phyloP scores from a whole-genome alignment of 2,113 vertebrate species.

The Perca schrenkii region DNA sequence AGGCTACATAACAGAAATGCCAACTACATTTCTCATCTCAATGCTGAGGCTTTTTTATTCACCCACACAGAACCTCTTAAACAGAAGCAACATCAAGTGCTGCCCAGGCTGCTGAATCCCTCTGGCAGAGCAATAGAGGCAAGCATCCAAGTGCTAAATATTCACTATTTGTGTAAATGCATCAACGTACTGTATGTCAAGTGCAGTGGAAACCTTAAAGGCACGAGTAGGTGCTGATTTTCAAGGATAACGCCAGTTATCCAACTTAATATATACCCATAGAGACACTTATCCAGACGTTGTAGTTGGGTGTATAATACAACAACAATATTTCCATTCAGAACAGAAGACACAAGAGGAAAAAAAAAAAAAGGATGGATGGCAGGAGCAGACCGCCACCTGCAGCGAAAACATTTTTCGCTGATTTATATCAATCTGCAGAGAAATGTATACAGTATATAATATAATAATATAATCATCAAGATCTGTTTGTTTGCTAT shows the following conservation, averaged over 20 bases:
- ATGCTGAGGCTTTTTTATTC: not conserved
- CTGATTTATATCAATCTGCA: constrained; percentile 4
- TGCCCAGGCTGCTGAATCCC: constrained; percentile 25
- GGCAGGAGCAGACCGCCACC: not conserved
- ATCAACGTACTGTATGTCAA: constrained; percentile 9
- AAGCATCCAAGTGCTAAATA: constrained; percentile 45
- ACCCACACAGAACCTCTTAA: not conserved
- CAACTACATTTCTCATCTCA: constrained; percentile 17
- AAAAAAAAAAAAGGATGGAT: constrained; percentile 4
- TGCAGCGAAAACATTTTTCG: constrained; percentile 5
- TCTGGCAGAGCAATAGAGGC: constrained; percentile 11
- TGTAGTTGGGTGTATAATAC: too few relatives aligned
- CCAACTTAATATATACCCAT: constrained; percentile 4
- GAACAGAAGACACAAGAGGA: not conserved
- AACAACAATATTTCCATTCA: not conserved
- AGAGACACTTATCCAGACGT: constrained; percentile 8
- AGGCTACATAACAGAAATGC: constrained; percentile 14
- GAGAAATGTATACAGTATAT: not conserved
- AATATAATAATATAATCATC: constrained; percentile 10
- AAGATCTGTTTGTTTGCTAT: constrained; percentile 33
- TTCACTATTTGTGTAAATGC: constrained; percentile 44
- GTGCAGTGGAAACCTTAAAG: constrained; percentile 25
- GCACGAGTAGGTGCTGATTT: constrained; percentile 32
- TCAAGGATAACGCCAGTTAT: constrained; percentile 36
- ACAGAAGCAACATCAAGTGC: constrained; percentile 13